Evolutionary conservation across 2,888 invertebrate genomes (phyloP), one percentile per base, ranked within the genome.

Genomic region (Hyposoter dolosus): DNA sequence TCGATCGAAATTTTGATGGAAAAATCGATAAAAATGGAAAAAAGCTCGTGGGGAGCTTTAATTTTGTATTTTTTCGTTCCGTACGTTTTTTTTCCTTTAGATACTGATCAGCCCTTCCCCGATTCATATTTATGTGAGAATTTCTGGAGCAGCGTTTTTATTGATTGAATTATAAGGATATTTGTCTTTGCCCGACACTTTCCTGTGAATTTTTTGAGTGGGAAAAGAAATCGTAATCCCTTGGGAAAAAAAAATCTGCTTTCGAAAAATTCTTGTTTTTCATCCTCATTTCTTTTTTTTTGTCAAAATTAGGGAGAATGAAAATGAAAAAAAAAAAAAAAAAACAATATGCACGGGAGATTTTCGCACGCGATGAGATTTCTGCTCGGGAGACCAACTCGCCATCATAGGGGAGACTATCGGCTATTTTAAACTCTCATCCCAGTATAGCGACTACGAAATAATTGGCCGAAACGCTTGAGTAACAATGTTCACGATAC

Each of bases 381-480:
- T 40, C 65, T n/a, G 19, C 75, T 75, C 28, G 35, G 19, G 53
- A 69, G 45, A 63, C 19, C 53, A 53, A 45, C 50, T 63, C 56
- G 45, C 56, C 19, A 43, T 28, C 19, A 28, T 50, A 47, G 9
- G 69, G 15, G 53, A 43, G 72, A 56, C 66, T 74, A 50, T 83
- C 66, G 45, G 78, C 86, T 86, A 86, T 86, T 86, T 86, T 86
- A 75, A 77, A 76, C 74, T 75, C 77, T 19, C 12, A 81, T 78
- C 83, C 81, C 69, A 60, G 65, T 79, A 84, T 84, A 86, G 86
- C 50, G 65, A 56, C 81, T 45, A 71, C 74, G 84, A 84, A 76
- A 84, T 86, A 83, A 83, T 86, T 75, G 78, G 69, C 53, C 45
- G 81, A 65, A 75, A 35, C 76, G 53, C 50, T 78, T 66, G 76